Evolutionary conservation across 1,140 invertebrate species (phyloP).

Genomic region (Linepithema humile): DNA sequence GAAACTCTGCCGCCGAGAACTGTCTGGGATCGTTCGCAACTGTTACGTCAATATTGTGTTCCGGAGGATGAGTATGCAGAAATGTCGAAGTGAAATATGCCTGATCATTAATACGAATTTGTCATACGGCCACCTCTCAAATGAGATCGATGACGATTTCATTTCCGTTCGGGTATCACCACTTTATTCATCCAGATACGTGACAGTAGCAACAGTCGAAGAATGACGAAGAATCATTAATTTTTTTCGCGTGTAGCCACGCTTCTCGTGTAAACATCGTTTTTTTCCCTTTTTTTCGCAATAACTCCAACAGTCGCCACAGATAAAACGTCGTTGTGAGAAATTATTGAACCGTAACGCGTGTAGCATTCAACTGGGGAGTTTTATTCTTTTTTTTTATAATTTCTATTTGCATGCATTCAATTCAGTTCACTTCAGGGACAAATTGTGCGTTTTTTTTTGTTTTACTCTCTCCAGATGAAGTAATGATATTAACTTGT

Average conservation of each 20-base stretch:
- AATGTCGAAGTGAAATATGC: constrained; percentile 68
- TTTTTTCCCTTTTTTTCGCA: background rate
- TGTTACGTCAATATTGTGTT: constrained; percentile 71
- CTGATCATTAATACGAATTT: constrained; percentile 78
- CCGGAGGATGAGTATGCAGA: constrained; percentile 68
- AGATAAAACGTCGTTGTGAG: background rate
- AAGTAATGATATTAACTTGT: too few species aligned
- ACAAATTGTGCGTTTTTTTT: background rate
- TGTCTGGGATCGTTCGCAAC: constrained; percentile 65
- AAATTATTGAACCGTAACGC: constrained; percentile 8
- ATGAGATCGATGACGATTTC: constrained; percentile 72
- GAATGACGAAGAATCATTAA: constrained; percentile 58
- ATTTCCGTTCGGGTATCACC: constrained; percentile 61
- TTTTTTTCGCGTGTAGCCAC: constrained; percentile 25
- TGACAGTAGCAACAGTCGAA: background rate
- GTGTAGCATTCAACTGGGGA: background rate
- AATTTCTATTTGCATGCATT: background rate
- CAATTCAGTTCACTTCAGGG: background rate
- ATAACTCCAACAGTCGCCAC: background rate
- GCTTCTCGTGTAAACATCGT: constrained; percentile 30
- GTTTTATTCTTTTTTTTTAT: background rate
- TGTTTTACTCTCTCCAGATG: too few species aligned
- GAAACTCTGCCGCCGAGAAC: constrained; percentile 64
- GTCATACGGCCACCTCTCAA: constrained; percentile 60
- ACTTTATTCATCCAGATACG: constrained; percentile 21